Base-by-base conservation (phyloP, 1,140 invertebrate species). In the Nasonia longicornis region DNA sequence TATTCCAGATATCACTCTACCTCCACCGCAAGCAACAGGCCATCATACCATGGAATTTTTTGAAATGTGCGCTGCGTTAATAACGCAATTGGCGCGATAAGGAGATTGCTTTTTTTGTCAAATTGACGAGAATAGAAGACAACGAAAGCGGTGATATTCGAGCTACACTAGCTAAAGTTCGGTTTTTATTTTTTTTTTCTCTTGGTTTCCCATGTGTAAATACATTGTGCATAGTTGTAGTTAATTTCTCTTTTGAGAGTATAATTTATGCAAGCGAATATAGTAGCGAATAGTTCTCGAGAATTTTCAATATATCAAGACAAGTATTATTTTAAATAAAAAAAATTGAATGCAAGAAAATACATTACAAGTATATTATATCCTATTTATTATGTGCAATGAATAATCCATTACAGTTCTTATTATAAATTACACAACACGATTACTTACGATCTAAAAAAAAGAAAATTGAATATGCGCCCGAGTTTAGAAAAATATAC, bases 41-140 rank as follows among this genome's bases (percentile, higher is more conserved):
- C 98, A 99, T 87, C 97, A 99, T 89, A 99, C 98, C 4, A 98
- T 99, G 96, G 98, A 99, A 92, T 99, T 99, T 92, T 99, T 99
- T 90, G 98, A 99, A 92, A 99, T 99, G 97, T 99, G 98, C 91
- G 98, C 98, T 31, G 96, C 97, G 38, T 92, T 99, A 20, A 99
- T 99, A 85, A 98, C 98, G 73, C 98, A 99, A 86, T 92, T 99
- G 73, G 98, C 98, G 42, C 95, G 98, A 91, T 99, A 93, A 85
- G 35, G 31, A 48, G 77, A 26, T 20, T 78, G 42, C 2, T 66
- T 71, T 48, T 74, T 74, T 82, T 75, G 79, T 82, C 26, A 79
- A 70, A 80, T 31, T 81, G 69, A 84, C 69, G 67, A 83, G 7
- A 58, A 58, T 42, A 58, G 11, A 76, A 75, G 22, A 77, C 81